Evolutionary conservation across 2,797 vertebrate genomes (phyloP).

Genomic region (Columba guinea): DNA sequence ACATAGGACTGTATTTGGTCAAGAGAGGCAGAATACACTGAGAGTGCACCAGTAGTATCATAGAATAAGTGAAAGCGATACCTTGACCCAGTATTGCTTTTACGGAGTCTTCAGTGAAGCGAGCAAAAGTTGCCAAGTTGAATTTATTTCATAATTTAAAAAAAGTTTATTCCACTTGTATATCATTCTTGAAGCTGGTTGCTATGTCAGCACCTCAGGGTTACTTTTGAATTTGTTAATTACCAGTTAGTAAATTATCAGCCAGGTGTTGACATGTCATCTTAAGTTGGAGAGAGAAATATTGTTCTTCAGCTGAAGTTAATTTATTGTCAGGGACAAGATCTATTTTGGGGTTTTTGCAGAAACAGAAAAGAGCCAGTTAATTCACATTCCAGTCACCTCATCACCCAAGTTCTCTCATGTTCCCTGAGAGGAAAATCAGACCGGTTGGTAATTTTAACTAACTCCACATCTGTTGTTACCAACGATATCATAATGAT

Average conservation of each 20-base stretch:
- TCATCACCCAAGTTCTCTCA: neutral
- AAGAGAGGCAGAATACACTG: accelerated
- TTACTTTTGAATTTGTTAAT: neutral
- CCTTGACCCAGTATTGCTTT: neutral
- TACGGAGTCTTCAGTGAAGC: neutral
- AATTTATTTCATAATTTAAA: neutral
- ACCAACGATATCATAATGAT: neutral
- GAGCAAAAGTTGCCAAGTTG: neutral
- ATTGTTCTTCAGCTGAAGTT: neutral
- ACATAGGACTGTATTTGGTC: neutral
- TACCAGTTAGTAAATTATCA: neutral
- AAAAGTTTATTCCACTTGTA: neutral
- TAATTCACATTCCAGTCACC: conserved; percentile 11
- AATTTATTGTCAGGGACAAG: neutral
- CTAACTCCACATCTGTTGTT: neutral
- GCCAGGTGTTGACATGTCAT: neutral
- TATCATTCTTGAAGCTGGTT: neutral
- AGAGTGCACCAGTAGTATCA: accelerated
- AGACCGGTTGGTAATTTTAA: neutral
- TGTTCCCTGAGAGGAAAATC: neutral
- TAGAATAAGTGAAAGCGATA: neutral
- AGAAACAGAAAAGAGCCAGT: neutral
- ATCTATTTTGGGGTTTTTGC: neutral
- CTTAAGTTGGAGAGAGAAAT: neutral
- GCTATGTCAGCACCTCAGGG: neutral